Conservation (phyloP, 2,113 vertebrate species). For the Ondatra zibethicus region DNA sequence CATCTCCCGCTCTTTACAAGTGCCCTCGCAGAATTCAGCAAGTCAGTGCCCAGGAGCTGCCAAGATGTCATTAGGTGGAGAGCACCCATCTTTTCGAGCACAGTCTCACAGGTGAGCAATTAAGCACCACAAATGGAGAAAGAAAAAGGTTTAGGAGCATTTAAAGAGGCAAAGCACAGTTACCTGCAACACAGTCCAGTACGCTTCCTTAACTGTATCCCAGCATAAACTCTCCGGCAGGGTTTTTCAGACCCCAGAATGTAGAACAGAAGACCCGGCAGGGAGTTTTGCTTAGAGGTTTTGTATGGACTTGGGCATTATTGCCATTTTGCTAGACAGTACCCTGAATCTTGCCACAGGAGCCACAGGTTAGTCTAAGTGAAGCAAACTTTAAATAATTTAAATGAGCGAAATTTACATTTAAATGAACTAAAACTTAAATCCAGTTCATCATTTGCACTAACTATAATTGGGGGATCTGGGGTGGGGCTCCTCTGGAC, state of each 20-base stretch:
- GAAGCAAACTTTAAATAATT: not conserved
- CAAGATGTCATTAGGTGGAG: constrained; percentile 53
- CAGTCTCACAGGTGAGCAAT: constrained; percentile 32
- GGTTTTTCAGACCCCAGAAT: not conserved
- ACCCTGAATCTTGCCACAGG: not conserved
- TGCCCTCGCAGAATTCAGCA: not conserved
- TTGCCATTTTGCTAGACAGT: too few relatives aligned
- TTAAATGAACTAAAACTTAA: not conserved
- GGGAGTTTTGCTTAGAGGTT: not conserved
- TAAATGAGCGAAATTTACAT: not conserved
- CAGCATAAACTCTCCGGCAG: not conserved
- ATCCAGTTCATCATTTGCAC: not conserved
- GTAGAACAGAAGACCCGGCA: not conserved
- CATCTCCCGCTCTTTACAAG: not conserved
- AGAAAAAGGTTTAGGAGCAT: constrained; percentile 16
- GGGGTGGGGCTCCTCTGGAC: fast-evolving
- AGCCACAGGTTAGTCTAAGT: not conserved
- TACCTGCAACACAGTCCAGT: not conserved
- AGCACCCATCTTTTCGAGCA: constrained; percentile 37
- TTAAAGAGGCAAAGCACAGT: constrained; percentile 60
- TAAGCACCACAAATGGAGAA: constrained; percentile 53
- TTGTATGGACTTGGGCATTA: too few relatives aligned
- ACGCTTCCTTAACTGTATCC: not conserved
- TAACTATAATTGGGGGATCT: not conserved
- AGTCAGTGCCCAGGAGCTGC: not conserved